A percentile compares a stretch with the other conserved stretches of the same genome.
These are phyloP conservation scores for Chaetodon trifasciatus DNA, from an alignment of 2,797 vertebrate species.

Conservation along the genomic window DNA sequence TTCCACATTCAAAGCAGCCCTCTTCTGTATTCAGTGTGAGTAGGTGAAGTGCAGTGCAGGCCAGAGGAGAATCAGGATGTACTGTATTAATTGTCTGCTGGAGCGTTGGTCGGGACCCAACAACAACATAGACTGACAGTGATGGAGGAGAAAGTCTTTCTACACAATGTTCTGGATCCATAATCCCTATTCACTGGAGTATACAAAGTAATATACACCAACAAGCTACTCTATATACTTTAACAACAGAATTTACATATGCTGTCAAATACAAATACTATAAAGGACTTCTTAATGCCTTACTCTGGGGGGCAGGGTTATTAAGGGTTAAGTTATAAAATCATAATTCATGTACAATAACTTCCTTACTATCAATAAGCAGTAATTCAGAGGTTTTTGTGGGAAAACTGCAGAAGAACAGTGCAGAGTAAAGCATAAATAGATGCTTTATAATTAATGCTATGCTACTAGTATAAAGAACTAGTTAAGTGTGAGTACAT, in stretches of 20 bases:
- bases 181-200: conserved; percentile 14
- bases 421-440: too few relatives aligned
- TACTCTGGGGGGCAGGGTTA: too few relatives aligned
- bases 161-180: conserved; percentile 5
- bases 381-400: too few relatives aligned
- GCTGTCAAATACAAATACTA: background rate
- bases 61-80: conserved; percentile 54
- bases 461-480: too few relatives aligned
- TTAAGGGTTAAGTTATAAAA: too few relatives aligned
- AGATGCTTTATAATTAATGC: too few relatives aligned
- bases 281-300: too few relatives aligned
- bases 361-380: too few relatives aligned
- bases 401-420: too few relatives aligned
- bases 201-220: conserved; percentile 5
- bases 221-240: background rate
- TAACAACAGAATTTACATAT: background rate
- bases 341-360: too few relatives aligned
- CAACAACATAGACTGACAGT: conserved; percentile 41
- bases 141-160: conserved; percentile 35
- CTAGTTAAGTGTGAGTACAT: too few relatives aligned
- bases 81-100: conserved; percentile 67
- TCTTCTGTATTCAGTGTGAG: conserved; percentile 61
- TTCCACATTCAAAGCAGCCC: conserved; percentile 17
- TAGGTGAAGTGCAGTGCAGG: conserved; percentile 28
- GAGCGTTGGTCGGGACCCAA: conserved; percentile 51